Evolutionary conservation across 1,140 invertebrate genomes (phyloP).

Genomic region (Hydropsyche tenuis): DNA sequence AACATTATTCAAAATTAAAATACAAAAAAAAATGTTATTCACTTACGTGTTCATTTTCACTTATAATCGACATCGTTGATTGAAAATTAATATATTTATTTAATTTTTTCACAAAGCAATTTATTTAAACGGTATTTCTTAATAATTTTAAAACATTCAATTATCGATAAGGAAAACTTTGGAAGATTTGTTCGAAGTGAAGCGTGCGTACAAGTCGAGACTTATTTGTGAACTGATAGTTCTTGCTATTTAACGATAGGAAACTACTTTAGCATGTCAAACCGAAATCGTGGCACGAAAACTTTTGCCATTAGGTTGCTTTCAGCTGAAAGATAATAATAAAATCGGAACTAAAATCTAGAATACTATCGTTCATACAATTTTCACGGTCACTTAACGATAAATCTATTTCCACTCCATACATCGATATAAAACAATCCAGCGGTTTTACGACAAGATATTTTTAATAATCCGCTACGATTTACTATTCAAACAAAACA

Average conservation of each 20-base stretch:
- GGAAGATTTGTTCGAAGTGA: no score
- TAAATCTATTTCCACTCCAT: neutral
- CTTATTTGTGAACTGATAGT: neutral
- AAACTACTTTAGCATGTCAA: slow-evolving; percentile 24
- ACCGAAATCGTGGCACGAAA: slow-evolving; percentile 4
- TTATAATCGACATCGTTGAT: neutral
- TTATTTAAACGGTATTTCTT: neutral
- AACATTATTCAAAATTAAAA: no score
- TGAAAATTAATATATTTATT: neutral
- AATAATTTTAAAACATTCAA: neutral
- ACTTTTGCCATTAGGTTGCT: slow-evolving; percentile 13
- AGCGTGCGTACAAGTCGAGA: slow-evolving; percentile 9
- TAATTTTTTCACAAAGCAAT: neutral
- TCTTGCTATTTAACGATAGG: neutral
- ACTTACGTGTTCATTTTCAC: slow-evolving; percentile 11
- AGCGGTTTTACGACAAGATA: neutral
- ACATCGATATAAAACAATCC: neutral
- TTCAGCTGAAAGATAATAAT: slow-evolving; percentile 29
- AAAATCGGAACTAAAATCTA: neutral
- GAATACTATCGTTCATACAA: neutral
- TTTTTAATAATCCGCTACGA: neutral
- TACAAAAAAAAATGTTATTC: no score
- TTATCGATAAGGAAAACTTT: neutral
- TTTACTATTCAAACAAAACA: no score
- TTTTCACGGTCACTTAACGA: neutral